Conservation (phyloP, 2,888 invertebrate genomes). For the Orchesella flavescens region DNA sequence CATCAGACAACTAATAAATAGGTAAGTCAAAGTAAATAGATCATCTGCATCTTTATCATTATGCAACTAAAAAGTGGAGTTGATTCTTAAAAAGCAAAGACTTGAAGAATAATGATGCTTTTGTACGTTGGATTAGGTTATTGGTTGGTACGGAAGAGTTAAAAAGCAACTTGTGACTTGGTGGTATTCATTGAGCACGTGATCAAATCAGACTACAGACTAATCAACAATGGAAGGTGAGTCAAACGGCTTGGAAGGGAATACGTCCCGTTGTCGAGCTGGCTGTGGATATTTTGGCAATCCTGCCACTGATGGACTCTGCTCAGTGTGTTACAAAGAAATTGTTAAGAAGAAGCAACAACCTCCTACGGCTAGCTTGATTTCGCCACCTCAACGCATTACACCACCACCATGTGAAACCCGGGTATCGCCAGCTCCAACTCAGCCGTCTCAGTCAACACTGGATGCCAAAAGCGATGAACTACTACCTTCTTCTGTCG, state of each 20-base stretch:
- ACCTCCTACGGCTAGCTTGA: conserved; percentile 67
- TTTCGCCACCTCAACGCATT: conserved; percentile 67
- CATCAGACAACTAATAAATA: no score
- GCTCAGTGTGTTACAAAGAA: conserved; percentile 99
- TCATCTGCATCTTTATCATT: no score
- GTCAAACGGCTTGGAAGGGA: conserved; percentile 68
- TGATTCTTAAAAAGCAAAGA: no score
- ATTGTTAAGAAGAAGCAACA: conserved; percentile 68
- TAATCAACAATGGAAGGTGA: conserved; percentile 62
- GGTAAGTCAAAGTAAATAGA: no score
- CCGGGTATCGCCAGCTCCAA: conserved; percentile 60
- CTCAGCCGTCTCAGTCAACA: conserved; percentile 58
- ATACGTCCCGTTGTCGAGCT: conserved; percentile 82
- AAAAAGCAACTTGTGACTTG: no score
- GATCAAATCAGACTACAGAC: no score
- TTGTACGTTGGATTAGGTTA: no score
- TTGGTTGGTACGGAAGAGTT: no score
- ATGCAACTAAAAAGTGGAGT: no score
- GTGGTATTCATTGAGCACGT: no score
- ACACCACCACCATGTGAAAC: conserved; percentile 64
- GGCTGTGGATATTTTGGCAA: conserved; percentile 99
- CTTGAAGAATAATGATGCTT: no score
- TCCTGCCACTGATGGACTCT: conserved; percentile 97
- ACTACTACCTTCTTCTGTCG: conserved; percentile 21
- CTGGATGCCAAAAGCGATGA: conserved; percentile 57